Conservation (phyloP, 2,797 vertebrate species). For the Aphelocoma californica region DNA sequence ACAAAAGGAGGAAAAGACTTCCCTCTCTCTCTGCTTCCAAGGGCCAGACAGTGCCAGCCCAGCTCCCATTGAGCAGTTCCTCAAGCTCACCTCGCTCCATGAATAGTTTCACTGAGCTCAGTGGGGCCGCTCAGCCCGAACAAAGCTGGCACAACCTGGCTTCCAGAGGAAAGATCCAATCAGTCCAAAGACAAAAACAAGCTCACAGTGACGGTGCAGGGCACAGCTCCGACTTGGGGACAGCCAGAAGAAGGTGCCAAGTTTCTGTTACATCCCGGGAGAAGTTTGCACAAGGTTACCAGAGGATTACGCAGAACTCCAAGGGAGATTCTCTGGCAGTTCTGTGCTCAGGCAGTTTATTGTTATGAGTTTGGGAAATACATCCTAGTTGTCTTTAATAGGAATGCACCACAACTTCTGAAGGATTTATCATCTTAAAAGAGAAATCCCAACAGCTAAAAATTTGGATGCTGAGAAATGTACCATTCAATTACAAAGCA, state of each 20-base stretch:
- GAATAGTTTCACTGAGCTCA: neutral
- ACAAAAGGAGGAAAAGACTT: neutral
- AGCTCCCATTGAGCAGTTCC: neutral
- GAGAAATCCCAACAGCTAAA: constrained; percentile 4
- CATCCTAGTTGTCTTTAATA: neutral
- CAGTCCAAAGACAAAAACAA: neutral
- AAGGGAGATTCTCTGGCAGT: neutral
- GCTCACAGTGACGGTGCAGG: accelerated
- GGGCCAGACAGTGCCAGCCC: neutral
- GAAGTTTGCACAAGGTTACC: neutral
- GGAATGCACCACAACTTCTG: neutral
- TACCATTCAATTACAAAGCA: constrained; percentile 21
- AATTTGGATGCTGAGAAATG: neutral
- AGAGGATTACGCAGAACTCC: neutral
- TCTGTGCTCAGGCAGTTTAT: neutral
- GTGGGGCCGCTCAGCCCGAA: neutral
- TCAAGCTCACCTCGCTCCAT: neutral
- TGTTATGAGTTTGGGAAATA: neutral
- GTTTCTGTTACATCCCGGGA: neutral
- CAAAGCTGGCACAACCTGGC: neutral
- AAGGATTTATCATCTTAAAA: neutral
- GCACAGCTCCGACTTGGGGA: neutral
- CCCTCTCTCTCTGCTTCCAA: neutral
- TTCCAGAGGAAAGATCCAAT: neutral
- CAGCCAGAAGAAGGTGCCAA: neutral